Base-by-base conservation (phyloP, 2,888 invertebrate genomes). In the Pachycephus smyrnensis region DNA sequence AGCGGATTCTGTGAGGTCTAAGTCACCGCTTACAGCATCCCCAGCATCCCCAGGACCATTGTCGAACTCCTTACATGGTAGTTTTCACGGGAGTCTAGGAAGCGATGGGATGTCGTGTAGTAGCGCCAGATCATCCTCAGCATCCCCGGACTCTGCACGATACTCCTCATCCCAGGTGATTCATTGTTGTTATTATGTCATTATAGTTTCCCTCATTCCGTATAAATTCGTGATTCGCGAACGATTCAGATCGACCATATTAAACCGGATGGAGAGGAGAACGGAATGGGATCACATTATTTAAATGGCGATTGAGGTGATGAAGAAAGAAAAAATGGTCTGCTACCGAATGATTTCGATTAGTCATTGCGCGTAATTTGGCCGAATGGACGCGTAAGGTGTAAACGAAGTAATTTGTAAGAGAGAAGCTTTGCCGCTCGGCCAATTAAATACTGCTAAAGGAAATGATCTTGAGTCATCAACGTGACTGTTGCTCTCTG, bases 101-200 rank as follows among this genome's bases (percentile, higher is more conserved):
- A 91, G 91, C 82, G 91, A 91, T 86, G 91, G 91, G 75, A 91
- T 91, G 91, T 91, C 91, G 74, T 91, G 89, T 82, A 90, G 91
- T 82, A 91, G 91, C 77, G 91, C 91, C 69, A 91, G 91, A 82
- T 91, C 91, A 11, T 91, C 91, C 23, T 91, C 91, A 31, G 91
- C 91, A 1, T 91, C 91, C 12, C 91, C 91, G 2, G 91, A 91
- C 79, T 91, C 91, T 15, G 91, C 90, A 36, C 89, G 90, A 82
- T 91, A 89, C 80, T 88, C 90, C n/a, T 89, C 91, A 35, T 84
- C 90, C 76, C 90, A 90, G 89, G 90, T 90, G 83, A 86, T 33
- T 74, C 36, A 23, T 23, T 12, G 68, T 32, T 69, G 0, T n/a
- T 31, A 40, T 15, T 23, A 9, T 40, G 23, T 23, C 40, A 40